Percentiles rank a stretch among this genome's conserved stretches.
Conservation (phyloP, 1,140 invertebrate species). For the Pseudomyrmex pallidus region DNA sequence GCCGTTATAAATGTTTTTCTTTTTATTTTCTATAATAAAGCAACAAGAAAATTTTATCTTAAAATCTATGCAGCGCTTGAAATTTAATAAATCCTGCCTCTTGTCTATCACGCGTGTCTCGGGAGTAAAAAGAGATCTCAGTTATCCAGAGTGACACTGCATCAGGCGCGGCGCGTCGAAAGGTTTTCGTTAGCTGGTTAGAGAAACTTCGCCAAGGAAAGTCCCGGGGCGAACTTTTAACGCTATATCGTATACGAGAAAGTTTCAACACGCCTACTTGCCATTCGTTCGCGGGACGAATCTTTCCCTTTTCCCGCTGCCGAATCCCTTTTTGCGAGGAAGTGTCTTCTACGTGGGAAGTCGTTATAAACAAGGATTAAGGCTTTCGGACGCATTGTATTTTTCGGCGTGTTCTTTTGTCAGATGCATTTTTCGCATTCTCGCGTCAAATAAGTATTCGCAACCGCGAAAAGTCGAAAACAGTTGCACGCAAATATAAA, state of each 20-base stretch:
- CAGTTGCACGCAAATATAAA: not conserved
- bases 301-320: constrained; percentile 28
- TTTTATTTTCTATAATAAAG: not conserved
- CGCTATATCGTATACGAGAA: constrained; percentile 61
- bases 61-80: not conserved
- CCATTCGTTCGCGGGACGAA: constrained; percentile 61
- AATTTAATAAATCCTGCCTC: constrained; percentile 60
- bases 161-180: constrained; percentile 42
- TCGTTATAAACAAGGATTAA: constrained; percentile 71
- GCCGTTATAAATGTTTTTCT: not conserved
- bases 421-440: constrained; percentile 16
- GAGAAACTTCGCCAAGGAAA: constrained; percentile 52
- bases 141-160: constrained; percentile 61
- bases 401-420: constrained; percentile 33
- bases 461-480: not conserved
- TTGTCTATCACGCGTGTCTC: constrained; percentile 24
- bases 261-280: constrained; percentile 68
- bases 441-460: constrained; percentile 3
- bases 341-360: constrained; percentile 28
- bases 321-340: constrained; percentile 24
- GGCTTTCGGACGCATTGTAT: constrained; percentile 32
- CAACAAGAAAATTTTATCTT: not conserved
- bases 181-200: constrained; percentile 53
- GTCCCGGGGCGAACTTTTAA: constrained; percentile 56
- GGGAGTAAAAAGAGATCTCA: constrained; percentile 49